Evolutionary conservation across 92 coral and sea anemone species (phyloP), one percentile per base, ranked within the genome.

Genomic region (Anthopleura xanthogrammica): DNA sequence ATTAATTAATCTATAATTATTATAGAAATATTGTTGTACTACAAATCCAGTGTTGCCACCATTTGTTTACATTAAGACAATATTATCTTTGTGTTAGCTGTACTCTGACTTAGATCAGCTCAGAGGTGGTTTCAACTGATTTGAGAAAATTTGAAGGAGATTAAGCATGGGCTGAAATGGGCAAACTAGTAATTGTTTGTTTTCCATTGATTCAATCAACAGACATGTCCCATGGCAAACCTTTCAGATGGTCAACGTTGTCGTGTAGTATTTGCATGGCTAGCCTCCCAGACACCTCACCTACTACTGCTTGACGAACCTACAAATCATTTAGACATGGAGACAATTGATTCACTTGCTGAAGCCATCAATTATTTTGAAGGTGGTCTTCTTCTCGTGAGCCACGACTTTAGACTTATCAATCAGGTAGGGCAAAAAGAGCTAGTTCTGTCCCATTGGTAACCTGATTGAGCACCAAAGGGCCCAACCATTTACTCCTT

Each of bases 261-360:
- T 60, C 95, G 99, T 74, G 99, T 97, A 70, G 99, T 97, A 46
- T 97, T 97, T 89, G 99, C 99, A 19, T 97, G 99, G 99, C 88
- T 97, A 66, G 95, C 99, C 0, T 97, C 87, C 85, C 99, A 97
- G 82, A 77, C 98, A 4, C 99, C 99, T 16, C 99, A 97, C 79
- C 87, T 97, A 72, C 86, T 97, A 54, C 86, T 97, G 16, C 98
- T 97, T 77, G 99, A 97, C 68, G 99, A 97, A 97, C 99, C 99
- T 42, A 97, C 99, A 17, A 97, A 97, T 90, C 99, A 97, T 52
- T 91, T 97, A 89, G 99, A 97, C 86, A 97, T 97, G 90, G 99
- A 97, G 85, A 97, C 99, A 14, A 97, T 97, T 29, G 99, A 97
- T 43, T 95, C 99, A 5, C 85, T 97, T 83, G 99, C 99, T 23